phyloP scores from a whole-genome alignment of 2,797 vertebrate genomes.

The Danio kyathit region DNA sequence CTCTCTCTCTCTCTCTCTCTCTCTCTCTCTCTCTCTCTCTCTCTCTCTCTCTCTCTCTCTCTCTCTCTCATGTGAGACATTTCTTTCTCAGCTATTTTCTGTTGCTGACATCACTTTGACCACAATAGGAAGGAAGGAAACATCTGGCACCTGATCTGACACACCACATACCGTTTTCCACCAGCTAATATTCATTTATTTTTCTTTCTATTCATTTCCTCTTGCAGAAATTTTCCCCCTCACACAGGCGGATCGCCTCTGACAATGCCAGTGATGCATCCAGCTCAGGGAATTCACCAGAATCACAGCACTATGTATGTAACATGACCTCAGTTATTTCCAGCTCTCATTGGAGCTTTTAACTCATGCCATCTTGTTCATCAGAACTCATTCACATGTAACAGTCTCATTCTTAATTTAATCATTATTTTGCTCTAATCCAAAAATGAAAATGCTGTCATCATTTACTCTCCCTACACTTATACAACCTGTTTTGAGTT shows the following conservation, averaged over 20 bases:
- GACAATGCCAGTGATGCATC: slow-evolving; percentile 65
- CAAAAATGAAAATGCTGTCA: too few relatives aligned
- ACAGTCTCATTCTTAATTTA: slow-evolving; percentile 1
- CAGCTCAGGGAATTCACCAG: slow-evolving; percentile 64
- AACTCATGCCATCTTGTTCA: slow-evolving; percentile 4
- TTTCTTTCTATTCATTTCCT: slow-evolving; percentile 1
- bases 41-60: neutral
- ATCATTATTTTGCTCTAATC: neutral
- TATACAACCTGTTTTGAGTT: too few relatives aligned
- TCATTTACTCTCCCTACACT: too few relatives aligned
- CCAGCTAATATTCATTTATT: slow-evolving; percentile 31
- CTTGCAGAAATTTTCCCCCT: slow-evolving; percentile 64
- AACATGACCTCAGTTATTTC: neutral
- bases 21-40: too few relatives aligned
- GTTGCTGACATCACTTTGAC: slow-evolving; percentile 15
- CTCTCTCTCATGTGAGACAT: neutral
- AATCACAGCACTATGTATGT: slow-evolving; percentile 62
- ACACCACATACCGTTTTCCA: slow-evolving; percentile 16
- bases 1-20: too few relatives aligned
- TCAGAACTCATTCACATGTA: slow-evolving; percentile 2
- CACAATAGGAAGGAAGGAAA: slow-evolving; percentile 31
- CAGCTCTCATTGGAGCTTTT: neutral
- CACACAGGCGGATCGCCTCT: slow-evolving; percentile 72
- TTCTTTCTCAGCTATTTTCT: slow-evolving; percentile 16
- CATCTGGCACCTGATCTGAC: slow-evolving; percentile 34